Conservation (phyloP, 2,888 invertebrate species). For the Heliconius hortense region DNA sequence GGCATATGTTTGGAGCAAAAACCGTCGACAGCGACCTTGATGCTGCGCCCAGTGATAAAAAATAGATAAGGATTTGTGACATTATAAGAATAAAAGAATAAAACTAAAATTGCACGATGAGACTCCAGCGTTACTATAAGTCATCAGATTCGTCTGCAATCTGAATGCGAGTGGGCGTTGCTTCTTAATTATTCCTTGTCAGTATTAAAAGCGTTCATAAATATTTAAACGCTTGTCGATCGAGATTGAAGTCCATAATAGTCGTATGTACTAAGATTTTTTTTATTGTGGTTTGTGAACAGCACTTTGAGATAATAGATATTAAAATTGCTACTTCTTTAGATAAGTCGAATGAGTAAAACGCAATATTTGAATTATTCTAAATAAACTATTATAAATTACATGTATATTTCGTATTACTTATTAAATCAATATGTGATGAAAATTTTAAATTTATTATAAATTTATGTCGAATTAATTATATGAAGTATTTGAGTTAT, state of each 20-base stretch:
- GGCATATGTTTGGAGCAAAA: too few species aligned
- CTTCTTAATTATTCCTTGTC: slow-evolving; percentile 23
- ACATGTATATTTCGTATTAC: too few species aligned
- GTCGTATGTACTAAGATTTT: not conserved
- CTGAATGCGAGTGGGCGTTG: slow-evolving; percentile 13
- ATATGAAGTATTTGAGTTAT: too few species aligned
- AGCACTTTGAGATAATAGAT: slow-evolving; percentile 13
- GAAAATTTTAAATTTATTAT: too few species aligned
- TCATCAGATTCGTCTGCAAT: not conserved
- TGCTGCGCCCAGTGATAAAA: too few species aligned
- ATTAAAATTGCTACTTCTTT: not conserved
- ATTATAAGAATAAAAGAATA: not conserved
- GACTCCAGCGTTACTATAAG: slow-evolving; percentile 5
- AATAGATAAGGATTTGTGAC: too few species aligned
- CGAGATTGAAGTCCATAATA: slow-evolving; percentile 11
- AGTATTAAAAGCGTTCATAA: slow-evolving; percentile 8
- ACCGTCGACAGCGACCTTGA: too few species aligned
- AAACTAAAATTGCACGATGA: not conserved
- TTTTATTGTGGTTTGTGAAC: not conserved
- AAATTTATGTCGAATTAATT: too few species aligned
- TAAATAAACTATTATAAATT: too few species aligned
- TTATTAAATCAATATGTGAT: too few species aligned
- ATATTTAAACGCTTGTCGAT: slow-evolving; percentile 14
- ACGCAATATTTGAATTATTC: not conserved
- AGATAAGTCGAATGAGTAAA: not conserved